Base-by-base conservation (phyloP, 2,888 invertebrate species). In the Drosophila siamana region DNA sequence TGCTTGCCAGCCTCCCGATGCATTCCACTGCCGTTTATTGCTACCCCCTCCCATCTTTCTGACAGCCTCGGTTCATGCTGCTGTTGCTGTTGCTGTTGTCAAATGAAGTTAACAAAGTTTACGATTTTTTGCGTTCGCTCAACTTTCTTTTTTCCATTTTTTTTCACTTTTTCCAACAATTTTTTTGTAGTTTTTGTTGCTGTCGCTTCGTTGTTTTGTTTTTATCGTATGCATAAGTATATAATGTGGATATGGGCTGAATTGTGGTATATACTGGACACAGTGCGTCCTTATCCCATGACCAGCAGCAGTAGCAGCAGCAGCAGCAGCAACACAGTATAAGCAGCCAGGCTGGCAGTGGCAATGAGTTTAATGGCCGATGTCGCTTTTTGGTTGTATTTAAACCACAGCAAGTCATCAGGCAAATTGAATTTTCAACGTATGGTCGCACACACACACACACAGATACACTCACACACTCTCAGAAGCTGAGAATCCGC, bases 341-440 rank as follows among this genome's bases (percentile, higher is more conserved):
- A 33, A 33, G 33, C 33, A 33, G 33, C 11, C n/a, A 33, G 33
- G 30, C 9, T 9, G 6, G 16, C 46, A 61, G 54, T 54, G 78
- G 78, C 78, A 79, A 76, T 79, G 79, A 82, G 85, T 83, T 83
- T 83, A 83, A 82, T 83, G 82, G 71, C 71, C 83, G 76, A 78
- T 79, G 83, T 85, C 85, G 75, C 81, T 75, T 76, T 87, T 82
- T 85, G 77, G 80, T 77, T 75, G 77, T 77, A 75, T 84, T 84
- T 79, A 82, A 87, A 84, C 88, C 86, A 82, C 86, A 86, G 86
- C 87, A 84, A 87, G 82, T 90, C 89, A 90, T 90, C 89, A 90
- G 81, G 89, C 80, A 90, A 90, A 90, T 90, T 90, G 88, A 90
- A 90, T 90, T 90, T 90, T 89, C 88, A 90, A 82, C 89, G 90